Percentiles rank a stretch among this genome's conserved stretches.
phyloP scores from a whole-genome alignment of 1,140 invertebrate species.

The Drosophila truncata region DNA sequence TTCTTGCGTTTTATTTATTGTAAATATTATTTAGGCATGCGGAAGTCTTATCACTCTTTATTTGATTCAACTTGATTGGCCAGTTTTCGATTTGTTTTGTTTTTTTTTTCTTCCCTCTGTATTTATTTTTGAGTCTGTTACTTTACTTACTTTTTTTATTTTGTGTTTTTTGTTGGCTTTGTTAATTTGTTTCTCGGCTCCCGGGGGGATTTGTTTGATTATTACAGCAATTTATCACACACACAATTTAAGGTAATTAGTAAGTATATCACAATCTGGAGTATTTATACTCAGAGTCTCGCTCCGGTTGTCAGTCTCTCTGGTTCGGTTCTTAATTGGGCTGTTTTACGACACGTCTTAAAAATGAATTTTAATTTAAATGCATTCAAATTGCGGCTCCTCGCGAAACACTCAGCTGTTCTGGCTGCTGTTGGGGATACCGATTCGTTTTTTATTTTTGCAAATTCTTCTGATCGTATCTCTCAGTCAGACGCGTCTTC shows the following conservation, averaged over 20 bases:
- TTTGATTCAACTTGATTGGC: constrained; percentile 62
- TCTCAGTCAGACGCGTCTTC: constrained; percentile 15
- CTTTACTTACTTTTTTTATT: constrained; percentile 66
- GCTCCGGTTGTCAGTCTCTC: constrained; percentile 51
- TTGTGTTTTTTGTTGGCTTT: constrained; percentile 25
- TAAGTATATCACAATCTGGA: constrained; percentile 51
- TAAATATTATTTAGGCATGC: constrained; percentile 79
- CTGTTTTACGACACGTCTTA: constrained; percentile 21
- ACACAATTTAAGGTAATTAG: constrained; percentile 57
- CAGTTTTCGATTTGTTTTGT: constrained; percentile 49
- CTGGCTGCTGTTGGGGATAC: constrained; percentile 54
- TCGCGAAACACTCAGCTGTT: constrained; percentile 60
- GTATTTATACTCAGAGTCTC: constrained; percentile 36
- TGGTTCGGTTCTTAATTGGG: constrained; percentile 43
- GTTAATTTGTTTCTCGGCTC: constrained; percentile 17
- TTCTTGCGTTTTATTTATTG: constrained; percentile 59
- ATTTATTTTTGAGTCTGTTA: constrained; percentile 31
- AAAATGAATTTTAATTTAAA: constrained; percentile 11
- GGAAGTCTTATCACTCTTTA: constrained; percentile 76
- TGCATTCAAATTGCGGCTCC: constrained; percentile 36
- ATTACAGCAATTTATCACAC: constrained; percentile 67
- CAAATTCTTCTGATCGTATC: constrained; percentile 20
- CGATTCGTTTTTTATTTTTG: constrained; percentile 8
- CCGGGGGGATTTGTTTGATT: constrained; percentile 46
- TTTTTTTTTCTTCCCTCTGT: constrained; percentile 10